A percentile compares a stretch with the other conserved stretches of the same genome.
Conservation (phyloP, 1,140 invertebrate species). For the Drosophila sechellia region DNA sequence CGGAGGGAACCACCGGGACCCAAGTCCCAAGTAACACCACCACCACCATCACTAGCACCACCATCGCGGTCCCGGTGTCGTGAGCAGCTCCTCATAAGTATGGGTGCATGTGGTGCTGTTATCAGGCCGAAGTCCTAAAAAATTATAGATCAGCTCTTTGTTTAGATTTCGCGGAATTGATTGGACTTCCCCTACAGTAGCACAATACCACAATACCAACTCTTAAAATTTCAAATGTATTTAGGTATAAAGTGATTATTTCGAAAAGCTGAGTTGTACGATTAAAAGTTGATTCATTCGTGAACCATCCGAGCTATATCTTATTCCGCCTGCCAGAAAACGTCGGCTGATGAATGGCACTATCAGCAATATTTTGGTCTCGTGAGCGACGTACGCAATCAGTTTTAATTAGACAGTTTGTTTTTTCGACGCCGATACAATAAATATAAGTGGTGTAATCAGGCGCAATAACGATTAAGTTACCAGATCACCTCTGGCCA, state of each 20-base stretch:
- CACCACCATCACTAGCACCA: background rate
- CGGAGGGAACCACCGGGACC: conserved; percentile 17
- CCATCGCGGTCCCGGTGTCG: background rate
- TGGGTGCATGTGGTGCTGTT: conserved; percentile 2
- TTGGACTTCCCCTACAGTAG: background rate
- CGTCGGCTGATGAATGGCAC: conserved; percentile 2
- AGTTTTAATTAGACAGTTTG: conserved; percentile 48
- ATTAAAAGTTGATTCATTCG: background rate
- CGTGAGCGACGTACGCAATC: conserved; percentile 43
- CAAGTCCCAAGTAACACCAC: background rate
- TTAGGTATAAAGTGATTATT: background rate
- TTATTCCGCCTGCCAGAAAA: background rate
- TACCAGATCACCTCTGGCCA: conserved; percentile 11
- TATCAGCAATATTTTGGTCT: conserved; percentile 5
- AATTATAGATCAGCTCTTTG: background rate
- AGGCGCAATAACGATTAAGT: conserved; percentile 18
- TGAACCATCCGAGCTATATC: background rate
- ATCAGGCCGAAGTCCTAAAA: conserved; percentile 1
- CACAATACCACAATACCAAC: too few species aligned
- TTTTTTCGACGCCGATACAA: background rate
- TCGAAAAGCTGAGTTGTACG: background rate
- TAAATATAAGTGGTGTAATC: conserved; percentile 40
- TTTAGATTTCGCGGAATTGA: background rate
- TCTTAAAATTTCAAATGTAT: too few species aligned
- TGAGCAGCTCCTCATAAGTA: conserved; percentile 3